phyloP scores from a whole-genome alignment of 1,140 invertebrate genomes.

The Orchestia grillus region DNA sequence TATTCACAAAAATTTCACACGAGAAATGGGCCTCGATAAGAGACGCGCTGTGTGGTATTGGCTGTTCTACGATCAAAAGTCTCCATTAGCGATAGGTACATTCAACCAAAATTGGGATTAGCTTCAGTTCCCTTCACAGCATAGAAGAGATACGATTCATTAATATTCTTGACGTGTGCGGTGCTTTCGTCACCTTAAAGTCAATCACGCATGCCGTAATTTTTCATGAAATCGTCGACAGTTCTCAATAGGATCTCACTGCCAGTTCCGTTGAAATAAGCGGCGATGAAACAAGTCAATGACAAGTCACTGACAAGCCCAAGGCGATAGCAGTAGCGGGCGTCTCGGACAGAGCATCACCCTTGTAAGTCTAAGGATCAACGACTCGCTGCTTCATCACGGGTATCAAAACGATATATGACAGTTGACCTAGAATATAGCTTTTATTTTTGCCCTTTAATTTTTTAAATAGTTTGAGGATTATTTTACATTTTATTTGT shows the following conservation, averaged over 20 bases:
- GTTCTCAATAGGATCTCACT: background rate
- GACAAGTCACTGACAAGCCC: background rate
- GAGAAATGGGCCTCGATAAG: background rate
- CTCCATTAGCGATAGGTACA: background rate
- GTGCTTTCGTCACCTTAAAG: background rate
- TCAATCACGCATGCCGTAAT: background rate
- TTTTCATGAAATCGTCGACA: background rate
- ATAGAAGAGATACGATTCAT: background rate
- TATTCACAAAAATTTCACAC: background rate
- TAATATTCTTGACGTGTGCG: background rate
- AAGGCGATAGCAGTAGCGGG: background rate
- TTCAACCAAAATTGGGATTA: background rate
- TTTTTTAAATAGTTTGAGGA: background rate
- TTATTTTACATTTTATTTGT: background rate
- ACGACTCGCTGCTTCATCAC: background rate
- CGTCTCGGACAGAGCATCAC: background rate
- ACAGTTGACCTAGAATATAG: background rate
- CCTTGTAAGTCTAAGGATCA: background rate
- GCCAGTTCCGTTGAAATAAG: background rate
- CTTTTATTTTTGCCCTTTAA: background rate
- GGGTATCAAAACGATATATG: background rate
- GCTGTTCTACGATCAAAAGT: background rate
- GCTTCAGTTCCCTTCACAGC: background rate
- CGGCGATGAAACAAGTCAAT: background rate
- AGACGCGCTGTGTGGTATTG: background rate